Evolutionary conservation across 1,140 invertebrate species (phyloP).

Genomic region (Drosophila parabipectinata): DNA sequence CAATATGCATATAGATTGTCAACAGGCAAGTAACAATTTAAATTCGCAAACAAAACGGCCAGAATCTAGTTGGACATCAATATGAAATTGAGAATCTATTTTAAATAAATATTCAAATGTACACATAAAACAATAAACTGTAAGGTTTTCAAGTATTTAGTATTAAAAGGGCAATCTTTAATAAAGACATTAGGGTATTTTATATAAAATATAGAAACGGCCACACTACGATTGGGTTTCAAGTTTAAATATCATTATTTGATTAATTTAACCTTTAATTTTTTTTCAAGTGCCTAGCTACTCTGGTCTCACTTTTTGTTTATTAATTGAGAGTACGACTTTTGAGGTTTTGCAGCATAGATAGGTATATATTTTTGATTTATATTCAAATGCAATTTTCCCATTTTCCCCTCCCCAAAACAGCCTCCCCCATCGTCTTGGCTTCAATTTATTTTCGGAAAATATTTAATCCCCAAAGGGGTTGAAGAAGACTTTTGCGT

Average conservation of each 20-base stretch:
- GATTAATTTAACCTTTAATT: too few relatives aligned
- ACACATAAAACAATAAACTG: background rate
- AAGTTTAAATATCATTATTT: too few relatives aligned
- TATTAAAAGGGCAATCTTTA: too few relatives aligned
- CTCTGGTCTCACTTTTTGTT: conserved; percentile 3
- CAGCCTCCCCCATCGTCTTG: background rate
- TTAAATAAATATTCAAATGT: background rate
- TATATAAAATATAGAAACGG: too few relatives aligned
- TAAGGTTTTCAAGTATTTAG: background rate
- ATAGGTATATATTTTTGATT: conserved; percentile 35
- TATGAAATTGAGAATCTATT: background rate
- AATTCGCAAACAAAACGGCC: background rate
- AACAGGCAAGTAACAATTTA: background rate
- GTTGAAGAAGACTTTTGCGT: conserved; percentile 2
- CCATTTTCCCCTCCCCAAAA: background rate
- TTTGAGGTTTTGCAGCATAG: conserved; percentile 11
- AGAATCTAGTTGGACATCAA: background rate
- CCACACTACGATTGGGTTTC: too few relatives aligned
- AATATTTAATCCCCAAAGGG: background rate
- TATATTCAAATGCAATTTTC: conserved; percentile 60
- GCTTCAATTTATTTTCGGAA: conserved; percentile 10
- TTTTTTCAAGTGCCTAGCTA: background rate
- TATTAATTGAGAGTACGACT: conserved; percentile 47
- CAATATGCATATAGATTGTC: conserved; percentile 19
- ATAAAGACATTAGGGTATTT: too few relatives aligned